A percentile compares a stretch with the other conserved stretches of the same genome.
phyloP scores from a whole-genome alignment of 2,113 vertebrate genomes.

The Zingel zingel region DNA sequence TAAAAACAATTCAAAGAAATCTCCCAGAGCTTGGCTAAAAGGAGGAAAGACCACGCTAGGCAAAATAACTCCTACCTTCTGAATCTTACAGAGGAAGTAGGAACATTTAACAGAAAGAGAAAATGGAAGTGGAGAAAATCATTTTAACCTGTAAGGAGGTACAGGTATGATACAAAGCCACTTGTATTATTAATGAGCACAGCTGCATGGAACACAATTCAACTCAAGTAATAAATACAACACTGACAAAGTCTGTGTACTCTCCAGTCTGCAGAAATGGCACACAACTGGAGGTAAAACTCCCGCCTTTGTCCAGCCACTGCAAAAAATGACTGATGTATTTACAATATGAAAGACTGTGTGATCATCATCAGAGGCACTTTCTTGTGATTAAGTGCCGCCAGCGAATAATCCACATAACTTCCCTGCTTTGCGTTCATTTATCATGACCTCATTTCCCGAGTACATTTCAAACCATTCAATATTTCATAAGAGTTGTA shows the following conservation, averaged over 20 bases:
- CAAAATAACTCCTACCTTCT: constrained; percentile 23
- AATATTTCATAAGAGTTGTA: constrained; percentile 70
- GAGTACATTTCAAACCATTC: constrained; percentile 60
- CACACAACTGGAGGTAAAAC: background rate
- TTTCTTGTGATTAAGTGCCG: constrained; percentile 38
- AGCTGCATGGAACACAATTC: constrained; percentile 29
- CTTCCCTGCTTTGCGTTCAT: constrained; percentile 55
- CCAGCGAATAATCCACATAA: constrained; percentile 21
- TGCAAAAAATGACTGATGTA: background rate
- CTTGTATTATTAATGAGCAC: constrained; percentile 44
- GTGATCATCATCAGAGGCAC: constrained; percentile 30
- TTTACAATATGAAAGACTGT: constrained; percentile 17
- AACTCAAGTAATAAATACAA: constrained; percentile 26
- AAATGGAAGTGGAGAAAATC: background rate
- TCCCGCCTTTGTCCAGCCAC: background rate
- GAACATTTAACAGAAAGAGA: background rate
- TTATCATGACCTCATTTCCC: constrained; percentile 68
- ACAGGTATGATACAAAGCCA: constrained; percentile 12
- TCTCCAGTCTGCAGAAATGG: background rate
- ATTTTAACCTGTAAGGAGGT: constrained; percentile 13
- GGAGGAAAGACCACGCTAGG: constrained; percentile 18
- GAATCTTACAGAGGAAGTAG: constrained; percentile 11
- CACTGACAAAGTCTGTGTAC: background rate
- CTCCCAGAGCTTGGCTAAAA: constrained; percentile 59
- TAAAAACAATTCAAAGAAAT: constrained; percentile 69